phyloP scores from a whole-genome alignment of 2,797 vertebrate genomes.

The Paramormyrops hopkinsi region DNA sequence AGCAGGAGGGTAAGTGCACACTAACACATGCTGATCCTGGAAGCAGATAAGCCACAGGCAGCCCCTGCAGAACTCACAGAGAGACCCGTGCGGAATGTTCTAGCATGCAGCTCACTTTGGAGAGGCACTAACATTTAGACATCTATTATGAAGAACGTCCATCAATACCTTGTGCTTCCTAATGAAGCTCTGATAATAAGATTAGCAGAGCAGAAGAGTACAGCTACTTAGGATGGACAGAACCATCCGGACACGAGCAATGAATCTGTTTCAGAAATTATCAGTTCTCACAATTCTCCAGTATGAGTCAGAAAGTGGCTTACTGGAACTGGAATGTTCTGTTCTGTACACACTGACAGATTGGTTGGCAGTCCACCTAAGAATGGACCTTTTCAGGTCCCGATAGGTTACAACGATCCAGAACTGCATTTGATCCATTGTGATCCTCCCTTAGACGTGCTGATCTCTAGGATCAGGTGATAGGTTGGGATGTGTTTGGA shows the following conservation, averaged over 20 bases:
- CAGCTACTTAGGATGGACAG: neutral
- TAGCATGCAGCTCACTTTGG: neutral
- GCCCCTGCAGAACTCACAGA: neutral
- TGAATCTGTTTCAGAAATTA: neutral
- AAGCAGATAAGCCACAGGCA: neutral
- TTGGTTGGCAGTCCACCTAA: neutral
- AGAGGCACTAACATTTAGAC: neutral
- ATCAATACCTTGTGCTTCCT: neutral
- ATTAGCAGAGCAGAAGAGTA: neutral
- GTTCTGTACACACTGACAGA: neutral
- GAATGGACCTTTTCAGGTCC: neutral
- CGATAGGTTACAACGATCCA: neutral
- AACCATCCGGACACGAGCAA: neutral
- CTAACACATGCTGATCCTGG: neutral
- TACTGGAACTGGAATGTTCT: neutral
- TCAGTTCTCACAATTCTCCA: neutral
- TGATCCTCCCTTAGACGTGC: neutral
- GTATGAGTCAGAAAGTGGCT: neutral
- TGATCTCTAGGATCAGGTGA: neutral
- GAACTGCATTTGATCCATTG: neutral
- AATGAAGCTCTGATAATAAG: neutral
- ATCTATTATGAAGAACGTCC: neutral
- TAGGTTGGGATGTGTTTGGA: neutral
- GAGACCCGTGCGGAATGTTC: neutral
- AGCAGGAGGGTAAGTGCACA: neutral